Evolutionary conservation across 2,888 invertebrate species (phyloP).

Genomic region (Apoda limacodes): DNA sequence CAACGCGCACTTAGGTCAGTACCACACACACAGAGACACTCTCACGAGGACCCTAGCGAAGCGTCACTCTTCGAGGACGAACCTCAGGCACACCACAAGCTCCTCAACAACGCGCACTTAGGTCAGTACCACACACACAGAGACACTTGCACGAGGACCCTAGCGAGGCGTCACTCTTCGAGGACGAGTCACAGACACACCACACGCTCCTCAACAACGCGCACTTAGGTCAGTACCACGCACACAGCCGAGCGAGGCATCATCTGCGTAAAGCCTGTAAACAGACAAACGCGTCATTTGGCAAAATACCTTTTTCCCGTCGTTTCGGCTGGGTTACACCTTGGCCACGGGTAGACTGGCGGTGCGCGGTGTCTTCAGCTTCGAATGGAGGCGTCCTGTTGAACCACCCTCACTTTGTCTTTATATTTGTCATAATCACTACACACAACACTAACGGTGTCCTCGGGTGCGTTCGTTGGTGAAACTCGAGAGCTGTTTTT

Average conservation of each 20-base stretch:
- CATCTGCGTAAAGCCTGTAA: no score
- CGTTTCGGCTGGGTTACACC: no score
- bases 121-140: conserved; percentile 67
- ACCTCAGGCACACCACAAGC: conserved; percentile 24
- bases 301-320: no score
- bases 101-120: conserved; percentile 50
- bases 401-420: no score
- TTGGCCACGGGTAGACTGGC: no score
- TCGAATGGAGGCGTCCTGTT: no score
- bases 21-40: conserved; percentile 77
- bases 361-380: no score
- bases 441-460: no score
- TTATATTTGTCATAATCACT: no score
- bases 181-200: conserved; percentile 49
- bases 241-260: conserved; percentile 88
- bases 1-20: conserved; percentile 50
- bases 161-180: conserved; percentile 85
- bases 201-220: conserved; percentile 44
- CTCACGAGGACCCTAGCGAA: conserved; percentile 95
- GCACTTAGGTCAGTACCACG: conserved; percentile 35
- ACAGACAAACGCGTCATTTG: no score
- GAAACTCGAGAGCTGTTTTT: no score
- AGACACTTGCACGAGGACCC: conserved; percentile 94
- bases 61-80: conserved; percentile 78
- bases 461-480: no score